Evolutionary conservation across 1,140 invertebrate species (phyloP).

Genomic region (Habropoda laboriosa): DNA sequence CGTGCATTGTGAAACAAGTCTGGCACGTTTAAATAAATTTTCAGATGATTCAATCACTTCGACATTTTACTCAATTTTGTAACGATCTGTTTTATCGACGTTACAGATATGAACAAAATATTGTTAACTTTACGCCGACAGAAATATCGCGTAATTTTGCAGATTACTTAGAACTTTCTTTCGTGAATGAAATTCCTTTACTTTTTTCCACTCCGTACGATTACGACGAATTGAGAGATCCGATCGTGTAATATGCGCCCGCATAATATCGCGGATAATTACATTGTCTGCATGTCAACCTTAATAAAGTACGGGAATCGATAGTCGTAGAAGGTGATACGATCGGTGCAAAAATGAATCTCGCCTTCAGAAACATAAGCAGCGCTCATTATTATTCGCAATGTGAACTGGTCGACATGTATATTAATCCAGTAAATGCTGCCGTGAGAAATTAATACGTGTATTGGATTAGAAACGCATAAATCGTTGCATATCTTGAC

Average conservation of each 20-base stretch:
- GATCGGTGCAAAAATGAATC: constrained; percentile 20
- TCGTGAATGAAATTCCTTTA: neutral
- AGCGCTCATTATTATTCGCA: neutral
- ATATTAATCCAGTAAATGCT: neutral
- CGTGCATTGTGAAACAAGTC: too few relatives aligned
- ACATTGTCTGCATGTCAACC: neutral
- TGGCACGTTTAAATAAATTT: too few relatives aligned
- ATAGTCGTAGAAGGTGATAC: constrained; percentile 15
- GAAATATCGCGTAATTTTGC: too few relatives aligned
- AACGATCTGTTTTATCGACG: too few relatives aligned
- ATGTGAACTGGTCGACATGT: neutral
- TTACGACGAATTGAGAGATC: neutral
- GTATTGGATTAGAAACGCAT: neutral
- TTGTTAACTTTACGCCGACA: too few relatives aligned
- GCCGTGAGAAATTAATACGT: constrained; percentile 15
- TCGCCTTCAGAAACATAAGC: neutral
- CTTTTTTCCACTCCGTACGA: neutral
- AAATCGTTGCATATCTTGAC: neutral
- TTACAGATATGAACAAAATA: too few relatives aligned
- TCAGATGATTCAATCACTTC: too few relatives aligned
- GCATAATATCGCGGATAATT: neutral
- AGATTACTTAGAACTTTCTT: neutral
- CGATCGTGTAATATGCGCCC: neutral
- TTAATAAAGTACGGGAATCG: constrained; percentile 1
- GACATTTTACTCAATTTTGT: too few relatives aligned